Evolutionary conservation across 2,888 invertebrate species (phyloP), one percentile per base, ranked within the genome.

Genomic region (Ophioninae sp.): DNA sequence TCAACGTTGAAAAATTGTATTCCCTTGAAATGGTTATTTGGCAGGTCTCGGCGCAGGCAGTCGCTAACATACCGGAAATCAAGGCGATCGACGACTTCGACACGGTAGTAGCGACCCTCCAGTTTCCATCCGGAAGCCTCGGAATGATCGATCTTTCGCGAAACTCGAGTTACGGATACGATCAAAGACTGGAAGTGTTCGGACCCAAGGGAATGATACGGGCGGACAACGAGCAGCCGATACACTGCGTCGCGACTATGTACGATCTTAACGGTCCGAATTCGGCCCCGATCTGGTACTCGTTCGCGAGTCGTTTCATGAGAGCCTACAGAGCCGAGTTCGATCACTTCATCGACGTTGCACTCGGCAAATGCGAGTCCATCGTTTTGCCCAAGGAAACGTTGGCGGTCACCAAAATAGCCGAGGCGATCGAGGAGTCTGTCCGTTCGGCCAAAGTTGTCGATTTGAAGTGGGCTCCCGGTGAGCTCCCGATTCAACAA

Each of bases 121-220:
- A 95, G 65, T 96, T 95, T 89, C 94, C 95, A 0, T 95, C 95
- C 61, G 96, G 96, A 2, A 94, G 95, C 2, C 90, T 96, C 37
- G 95, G 94, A 5, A 93, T 95, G 72, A 95, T 95, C 65, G 96
- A 96, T 89, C 93, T 95, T 79, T 95, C 95, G 86, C 93, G 96
- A 50, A 94, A 94, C 90, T 94, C 95, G 50, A 92, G 92, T 13
- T 96, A 95, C 87, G 96, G 96, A 1, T 96, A 96, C 87, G 96
- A 96, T 85, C 96, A 96, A 90, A 93, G 96, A 84, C 89, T 96
- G 0, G 96, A 96, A 93, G 95, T 94, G 10, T 95, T 95, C 85
- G 95, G 95, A 65, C 93, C 94, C 21, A 94, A 94, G 87, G 95
- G 95, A 85, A 93, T 93, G 93, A 91, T 95, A 10, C 93, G 93